Conservation (phyloP, 2,888 invertebrate genomes). For the Phyllotreta cruciferae region DNA sequence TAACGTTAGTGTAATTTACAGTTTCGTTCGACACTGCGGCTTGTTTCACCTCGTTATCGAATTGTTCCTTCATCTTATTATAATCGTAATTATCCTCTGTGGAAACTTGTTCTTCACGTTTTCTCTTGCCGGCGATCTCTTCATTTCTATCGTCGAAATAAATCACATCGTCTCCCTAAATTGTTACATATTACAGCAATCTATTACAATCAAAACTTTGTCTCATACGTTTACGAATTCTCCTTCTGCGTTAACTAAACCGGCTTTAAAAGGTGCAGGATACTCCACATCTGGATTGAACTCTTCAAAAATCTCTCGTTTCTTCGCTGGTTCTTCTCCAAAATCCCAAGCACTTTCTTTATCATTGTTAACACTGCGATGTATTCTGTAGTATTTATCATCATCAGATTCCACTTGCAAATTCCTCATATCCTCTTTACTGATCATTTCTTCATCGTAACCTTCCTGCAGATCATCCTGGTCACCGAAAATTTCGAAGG, state of each 20-base stretch:
- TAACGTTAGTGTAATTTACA: slow-evolving; percentile 58
- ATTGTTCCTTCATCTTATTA: slow-evolving; percentile 56
- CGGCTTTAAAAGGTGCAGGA: slow-evolving; percentile 49
- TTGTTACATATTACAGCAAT: neutral
- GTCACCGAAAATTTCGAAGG: slow-evolving; percentile 56
- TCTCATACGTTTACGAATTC: slow-evolving; percentile 35
- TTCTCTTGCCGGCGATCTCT: neutral
- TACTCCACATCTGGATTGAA: slow-evolving; percentile 49
- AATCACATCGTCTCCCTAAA: slow-evolving; percentile 29
- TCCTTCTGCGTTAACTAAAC: slow-evolving; percentile 45
- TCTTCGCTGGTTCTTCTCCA: slow-evolving; percentile 12
- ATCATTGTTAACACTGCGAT: slow-evolving; percentile 28
- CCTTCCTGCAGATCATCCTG: slow-evolving; percentile 56
- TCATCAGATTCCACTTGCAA: slow-evolving; percentile 25
- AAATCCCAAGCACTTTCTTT: slow-evolving; percentile 15
- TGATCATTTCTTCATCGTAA: slow-evolving; percentile 55
- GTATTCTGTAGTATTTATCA: slow-evolving; percentile 43
- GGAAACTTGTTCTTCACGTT: slow-evolving; percentile 13
- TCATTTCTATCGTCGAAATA: slow-evolving; percentile 19
- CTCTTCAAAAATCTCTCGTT: slow-evolving; percentile 40
- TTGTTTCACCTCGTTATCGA: slow-evolving; percentile 56
- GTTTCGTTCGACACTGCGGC: slow-evolving; percentile 54
- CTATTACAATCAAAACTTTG: neutral
- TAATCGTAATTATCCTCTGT: slow-evolving; percentile 46
- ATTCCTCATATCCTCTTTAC: slow-evolving; percentile 38